Evolutionary conservation across 2,797 vertebrate species (phyloP).

Genomic region (Eremophila alpestris): DNA sequence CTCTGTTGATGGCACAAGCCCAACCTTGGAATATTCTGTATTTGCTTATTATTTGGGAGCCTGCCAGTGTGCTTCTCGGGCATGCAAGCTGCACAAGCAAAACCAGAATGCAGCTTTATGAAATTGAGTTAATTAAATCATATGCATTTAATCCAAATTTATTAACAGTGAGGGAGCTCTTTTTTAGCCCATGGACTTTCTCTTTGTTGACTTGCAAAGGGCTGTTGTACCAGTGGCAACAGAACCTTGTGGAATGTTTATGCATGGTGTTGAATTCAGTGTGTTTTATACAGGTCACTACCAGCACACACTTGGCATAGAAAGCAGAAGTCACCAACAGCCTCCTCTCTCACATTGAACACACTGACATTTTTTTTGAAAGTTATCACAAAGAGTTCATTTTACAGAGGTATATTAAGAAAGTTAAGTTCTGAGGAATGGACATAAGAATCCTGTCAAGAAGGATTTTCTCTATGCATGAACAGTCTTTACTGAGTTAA

Average conservation of each 20-base stretch:
- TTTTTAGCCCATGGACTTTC: not conserved
- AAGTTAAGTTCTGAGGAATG: not conserved
- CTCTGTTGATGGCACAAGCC: not conserved
- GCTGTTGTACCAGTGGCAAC: not conserved
- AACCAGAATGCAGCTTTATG: conserved; percentile 24
- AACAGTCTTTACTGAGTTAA: not conserved
- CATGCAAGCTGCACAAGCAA: not conserved
- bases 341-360: not conserved
- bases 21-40: not conserved
- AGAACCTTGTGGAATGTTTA: not conserved
- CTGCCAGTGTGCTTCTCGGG: conserved; percentile 8
- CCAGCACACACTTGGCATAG: not conserved
- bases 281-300: not conserved
- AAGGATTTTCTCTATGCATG: not conserved
- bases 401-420: not conserved
- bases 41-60: conserved; percentile 37
- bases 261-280: not conserved
- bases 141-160: conserved; percentile 11
- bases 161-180: not conserved
- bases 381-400: not conserved
- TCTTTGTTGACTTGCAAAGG: not conserved
- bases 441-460: not conserved
- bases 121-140: conserved; percentile 33
- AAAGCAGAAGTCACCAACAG: not conserved
- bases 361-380: not conserved